These are phyloP conservation scores for Ochotona curzoniae DNA, from an alignment of 2,113 vertebrate genomes.

Conservation along the genomic window DNA sequence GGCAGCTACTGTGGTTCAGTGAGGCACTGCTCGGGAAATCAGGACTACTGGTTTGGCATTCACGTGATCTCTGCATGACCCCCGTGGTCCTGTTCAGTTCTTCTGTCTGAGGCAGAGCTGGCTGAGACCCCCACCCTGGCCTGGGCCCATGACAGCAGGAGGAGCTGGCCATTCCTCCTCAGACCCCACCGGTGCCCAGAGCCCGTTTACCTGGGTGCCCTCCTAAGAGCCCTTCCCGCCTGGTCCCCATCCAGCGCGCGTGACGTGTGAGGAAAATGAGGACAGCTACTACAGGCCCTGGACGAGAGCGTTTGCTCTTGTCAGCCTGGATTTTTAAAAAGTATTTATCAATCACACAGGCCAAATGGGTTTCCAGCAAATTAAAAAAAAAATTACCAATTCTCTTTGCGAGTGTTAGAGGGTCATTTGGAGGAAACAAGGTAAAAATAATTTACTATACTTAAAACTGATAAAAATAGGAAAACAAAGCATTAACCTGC, in stretches of 20 bases:
- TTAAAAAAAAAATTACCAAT: not conserved
- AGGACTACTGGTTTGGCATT: too few relatives aligned
- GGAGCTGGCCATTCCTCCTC: not conserved
- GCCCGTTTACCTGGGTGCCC: too few relatives aligned
- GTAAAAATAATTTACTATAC: not conserved
- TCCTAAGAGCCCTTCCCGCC: not conserved
- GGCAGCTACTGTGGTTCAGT: not conserved
- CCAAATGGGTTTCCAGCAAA: not conserved
- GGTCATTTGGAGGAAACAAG: not conserved
- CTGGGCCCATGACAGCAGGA: too few relatives aligned
- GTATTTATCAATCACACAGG: not conserved
- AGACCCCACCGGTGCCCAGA: accelerated
- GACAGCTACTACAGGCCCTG: not conserved
- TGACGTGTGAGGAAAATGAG: not conserved
- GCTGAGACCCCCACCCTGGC: too few relatives aligned
- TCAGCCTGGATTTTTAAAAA: not conserved
- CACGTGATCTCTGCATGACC: not conserved
- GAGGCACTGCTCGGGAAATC: too few relatives aligned
- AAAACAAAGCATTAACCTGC: not conserved
- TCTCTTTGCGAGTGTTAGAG: too few relatives aligned
- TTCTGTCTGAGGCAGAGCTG: not conserved
- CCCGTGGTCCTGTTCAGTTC: not conserved
- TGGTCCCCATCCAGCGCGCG: not conserved
- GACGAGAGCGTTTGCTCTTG: not conserved
- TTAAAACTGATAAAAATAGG: not conserved